A percentile compares a stretch with the other conserved stretches of the same genome.
These are phyloP conservation scores for Pangasius mekongensis DNA, from an alignment of 2,797 vertebrate genomes.

Conservation along the genomic window DNA sequence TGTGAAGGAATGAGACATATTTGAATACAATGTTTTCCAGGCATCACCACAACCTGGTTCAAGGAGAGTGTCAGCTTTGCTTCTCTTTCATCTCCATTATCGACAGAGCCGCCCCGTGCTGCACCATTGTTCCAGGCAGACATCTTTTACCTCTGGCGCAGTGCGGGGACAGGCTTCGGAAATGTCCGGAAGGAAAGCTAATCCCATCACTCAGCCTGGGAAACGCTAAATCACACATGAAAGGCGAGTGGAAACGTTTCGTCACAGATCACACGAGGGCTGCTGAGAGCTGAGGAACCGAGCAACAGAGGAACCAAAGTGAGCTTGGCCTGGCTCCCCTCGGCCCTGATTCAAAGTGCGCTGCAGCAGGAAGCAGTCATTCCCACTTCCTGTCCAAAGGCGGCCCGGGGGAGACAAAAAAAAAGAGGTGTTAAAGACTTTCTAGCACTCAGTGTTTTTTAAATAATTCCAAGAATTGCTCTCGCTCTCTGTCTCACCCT, in stretches of 20 bases:
- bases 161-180: conserved; percentile 44
- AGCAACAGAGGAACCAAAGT: conserved; percentile 53
- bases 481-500: conserved; percentile 35
- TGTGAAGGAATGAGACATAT: conserved; percentile 22
- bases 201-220: conserved; percentile 60
- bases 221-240: conserved; percentile 77
- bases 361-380: conserved; percentile 74
- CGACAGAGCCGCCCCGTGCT: conserved; percentile 31
- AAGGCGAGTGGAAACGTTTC: conserved; percentile 70
- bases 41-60: conserved; percentile 45
- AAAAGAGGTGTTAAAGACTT: conserved; percentile 30
- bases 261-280: conserved; percentile 74
- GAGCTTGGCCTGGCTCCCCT: conserved; percentile 61
- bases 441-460: conserved; percentile 26
- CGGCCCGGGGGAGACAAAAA: conserved; percentile 62
- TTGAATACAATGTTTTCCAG: conserved; percentile 33
- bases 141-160: conserved; percentile 51
- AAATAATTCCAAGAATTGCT: conserved; percentile 36
- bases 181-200: conserved; percentile 57
- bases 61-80: conserved; percentile 43
- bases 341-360: conserved; percentile 70
- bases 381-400: conserved; percentile 72
- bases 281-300: conserved; percentile 72
- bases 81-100: conserved; percentile 48
- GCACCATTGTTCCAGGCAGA: conserved; percentile 53